Conservation (phyloP, 2,113 vertebrate genomes). For the Sylvilagus bachmani region DNA sequence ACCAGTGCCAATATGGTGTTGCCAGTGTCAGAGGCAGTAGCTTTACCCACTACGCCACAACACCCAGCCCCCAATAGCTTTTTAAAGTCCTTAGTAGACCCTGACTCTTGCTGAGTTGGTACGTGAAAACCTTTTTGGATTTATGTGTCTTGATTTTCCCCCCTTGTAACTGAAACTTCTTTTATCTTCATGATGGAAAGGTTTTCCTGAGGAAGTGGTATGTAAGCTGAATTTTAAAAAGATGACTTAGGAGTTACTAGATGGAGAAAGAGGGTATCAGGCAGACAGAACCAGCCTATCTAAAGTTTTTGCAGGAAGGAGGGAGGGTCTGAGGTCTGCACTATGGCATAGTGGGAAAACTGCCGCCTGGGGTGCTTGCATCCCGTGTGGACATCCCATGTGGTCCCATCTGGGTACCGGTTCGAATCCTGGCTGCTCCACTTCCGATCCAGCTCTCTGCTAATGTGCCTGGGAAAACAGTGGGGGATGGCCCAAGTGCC, state of each 20-base stretch:
- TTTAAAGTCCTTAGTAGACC: neutral
- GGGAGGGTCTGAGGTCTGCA: neutral
- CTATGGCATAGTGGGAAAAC: no score
- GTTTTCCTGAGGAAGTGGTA: constrained; percentile 30
- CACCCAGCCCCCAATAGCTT: neutral
- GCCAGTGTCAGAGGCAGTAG: no score
- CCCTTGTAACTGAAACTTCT: neutral
- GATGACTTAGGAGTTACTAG: constrained; percentile 42
- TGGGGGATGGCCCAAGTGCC: no score
- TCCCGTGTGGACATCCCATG: no score
- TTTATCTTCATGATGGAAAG: neutral
- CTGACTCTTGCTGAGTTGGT: neutral
- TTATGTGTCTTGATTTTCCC: constrained; percentile 2
- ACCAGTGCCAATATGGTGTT: no score
- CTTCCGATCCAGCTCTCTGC: no score
- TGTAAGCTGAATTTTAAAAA: constrained; percentile 37
- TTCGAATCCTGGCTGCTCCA: no score
- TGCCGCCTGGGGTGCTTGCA: no score
- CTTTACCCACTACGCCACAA: no score
- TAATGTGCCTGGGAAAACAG: no score
- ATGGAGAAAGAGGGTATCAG: neutral
- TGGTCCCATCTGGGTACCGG: no score
- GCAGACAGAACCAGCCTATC: neutral
- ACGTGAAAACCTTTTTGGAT: neutral
- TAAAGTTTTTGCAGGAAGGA: constrained; percentile 1